Base-by-base conservation (phyloP, 2,888 invertebrate species). In the Ceriagrion tenellum region DNA sequence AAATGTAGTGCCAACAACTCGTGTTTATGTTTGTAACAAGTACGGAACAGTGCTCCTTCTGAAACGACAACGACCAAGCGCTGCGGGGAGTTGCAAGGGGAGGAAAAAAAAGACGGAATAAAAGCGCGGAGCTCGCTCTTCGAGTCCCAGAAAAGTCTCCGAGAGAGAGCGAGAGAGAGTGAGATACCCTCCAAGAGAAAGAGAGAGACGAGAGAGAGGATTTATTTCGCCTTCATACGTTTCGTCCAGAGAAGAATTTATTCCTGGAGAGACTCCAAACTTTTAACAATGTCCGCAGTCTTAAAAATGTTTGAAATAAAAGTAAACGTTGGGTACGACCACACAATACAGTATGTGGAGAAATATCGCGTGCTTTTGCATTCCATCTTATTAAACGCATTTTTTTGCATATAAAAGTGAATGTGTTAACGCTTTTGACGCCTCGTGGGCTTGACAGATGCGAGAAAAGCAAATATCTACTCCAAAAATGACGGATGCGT, bases 1-100 rank as follows among this genome's bases (percentile, higher is more conserved):
- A 81, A 81, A 81, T 81, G 81, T 35, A 81, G 81, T 81, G 81
- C 81, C 81, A 81, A 81, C 81, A 81, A 81, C 81, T 81, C 81
- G 81, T 81, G 81, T 81, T 81, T 81, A 81, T 81, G 35, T 35
- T 35, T 35, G 81, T 81, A 81, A 81, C 81, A 81, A 81, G 81
- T 81, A 81, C 30, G 81, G 81, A 81, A 35, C 81, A 81, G 81
- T 35, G 81, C 35, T 81, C 16, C 81, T 35, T 81, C 81, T 12
- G 30, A 47, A 81, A 81, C 81, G 81, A 81, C 81, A 18, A 18
- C 81, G 30, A 81, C 81, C 30, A 81, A 81, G 81, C 81, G 81
- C 30, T 26, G 35, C 16, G 81, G 81, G 81, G 81, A 16, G 30
- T 81, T 30, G 35, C 59, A 59, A 35, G 35, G 35, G n/a, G n/a